Conservation (phyloP, 1,140 invertebrate genomes). For the Orchestia grillus region DNA sequence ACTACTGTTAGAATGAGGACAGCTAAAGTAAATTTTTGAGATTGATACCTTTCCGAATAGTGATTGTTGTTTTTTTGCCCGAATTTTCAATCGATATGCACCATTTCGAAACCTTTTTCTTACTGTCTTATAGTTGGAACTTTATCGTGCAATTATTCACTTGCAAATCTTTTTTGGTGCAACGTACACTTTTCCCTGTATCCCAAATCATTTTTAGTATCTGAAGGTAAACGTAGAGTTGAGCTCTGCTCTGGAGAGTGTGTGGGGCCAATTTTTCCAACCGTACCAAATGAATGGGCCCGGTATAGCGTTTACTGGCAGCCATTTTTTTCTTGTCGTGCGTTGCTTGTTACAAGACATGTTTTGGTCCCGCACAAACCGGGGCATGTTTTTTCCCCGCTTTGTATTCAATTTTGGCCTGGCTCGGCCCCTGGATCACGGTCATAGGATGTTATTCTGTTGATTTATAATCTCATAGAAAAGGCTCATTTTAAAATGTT, state of each 20-base stretch:
- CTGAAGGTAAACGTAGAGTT: background rate
- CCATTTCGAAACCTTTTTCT: background rate
- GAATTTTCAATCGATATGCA: background rate
- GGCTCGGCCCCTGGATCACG: background rate
- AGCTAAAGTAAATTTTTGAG: background rate
- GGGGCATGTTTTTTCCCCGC: background rate
- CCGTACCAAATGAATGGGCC: background rate
- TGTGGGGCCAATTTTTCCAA: background rate
- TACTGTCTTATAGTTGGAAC: background rate
- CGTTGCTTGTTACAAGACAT: background rate
- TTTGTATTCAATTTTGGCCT: conserved; percentile 17
- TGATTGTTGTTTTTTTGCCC: too few relatives aligned
- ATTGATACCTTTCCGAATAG: background rate
- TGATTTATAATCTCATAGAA: background rate
- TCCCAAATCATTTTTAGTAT: background rate
- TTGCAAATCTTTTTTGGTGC: background rate
- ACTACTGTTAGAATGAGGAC: background rate
- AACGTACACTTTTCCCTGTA: background rate
- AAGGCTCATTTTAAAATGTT: conserved; percentile 14
- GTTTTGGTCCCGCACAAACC: background rate
- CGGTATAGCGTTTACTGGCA: background rate
- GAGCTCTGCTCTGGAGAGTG: background rate
- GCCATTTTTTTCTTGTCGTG: background rate
- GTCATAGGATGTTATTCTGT: background rate
- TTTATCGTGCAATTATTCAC: background rate